phyloP scores from a whole-genome alignment of 2,113 vertebrate species.

The Microtus pennsylvanicus region DNA sequence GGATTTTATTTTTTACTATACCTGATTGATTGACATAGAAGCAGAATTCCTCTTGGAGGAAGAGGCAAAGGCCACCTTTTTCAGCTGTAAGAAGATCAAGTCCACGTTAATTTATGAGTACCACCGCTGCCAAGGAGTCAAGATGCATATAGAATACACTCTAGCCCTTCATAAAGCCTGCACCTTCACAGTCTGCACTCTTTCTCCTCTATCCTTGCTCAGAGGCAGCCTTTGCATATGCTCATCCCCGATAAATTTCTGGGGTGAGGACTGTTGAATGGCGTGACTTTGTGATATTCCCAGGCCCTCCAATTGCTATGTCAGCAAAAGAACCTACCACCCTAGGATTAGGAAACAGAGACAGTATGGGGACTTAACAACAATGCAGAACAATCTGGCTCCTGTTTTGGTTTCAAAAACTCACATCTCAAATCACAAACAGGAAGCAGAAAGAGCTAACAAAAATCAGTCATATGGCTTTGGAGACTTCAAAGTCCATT shows the following conservation, averaged over 20 bases:
- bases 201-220: neutral
- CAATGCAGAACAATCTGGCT: too few species aligned
- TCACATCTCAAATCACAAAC: neutral
- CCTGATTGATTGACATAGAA: too few species aligned
- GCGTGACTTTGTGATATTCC: neutral
- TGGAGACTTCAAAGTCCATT: neutral
- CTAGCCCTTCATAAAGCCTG: neutral
- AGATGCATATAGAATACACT: neutral
- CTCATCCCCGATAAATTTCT: neutral
- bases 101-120: too few species aligned
- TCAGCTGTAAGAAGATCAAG: too few species aligned
- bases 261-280: neutral
- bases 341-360: too few species aligned
- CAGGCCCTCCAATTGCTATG: neutral
- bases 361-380: too few species aligned
- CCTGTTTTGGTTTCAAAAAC: too few species aligned
- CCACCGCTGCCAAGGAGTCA: too few species aligned
- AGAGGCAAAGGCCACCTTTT: too few species aligned
- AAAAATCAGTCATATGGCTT: neutral
- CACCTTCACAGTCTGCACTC: neutral
- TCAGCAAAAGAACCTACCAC: too few species aligned
- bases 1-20: too few species aligned
- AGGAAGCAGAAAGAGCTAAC: neutral
- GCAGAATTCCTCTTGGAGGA: too few species aligned
- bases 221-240: neutral